Evolutionary conservation across 2,888 invertebrate genomes (phyloP).

Genomic region (Gryllus longicercus): DNA sequence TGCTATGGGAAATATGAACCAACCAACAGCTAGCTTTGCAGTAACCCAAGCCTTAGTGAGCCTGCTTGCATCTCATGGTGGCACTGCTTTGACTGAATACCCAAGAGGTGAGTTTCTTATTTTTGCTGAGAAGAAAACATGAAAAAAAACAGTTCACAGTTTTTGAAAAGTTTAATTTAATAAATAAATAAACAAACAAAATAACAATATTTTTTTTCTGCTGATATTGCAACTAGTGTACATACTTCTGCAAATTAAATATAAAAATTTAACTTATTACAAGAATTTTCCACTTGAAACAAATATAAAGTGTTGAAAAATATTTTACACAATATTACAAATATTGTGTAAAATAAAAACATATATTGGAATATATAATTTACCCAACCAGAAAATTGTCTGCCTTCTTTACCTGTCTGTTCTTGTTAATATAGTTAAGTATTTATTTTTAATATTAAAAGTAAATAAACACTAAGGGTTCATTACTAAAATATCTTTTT

Average conservation of each 20-base stretch:
- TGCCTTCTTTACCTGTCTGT: too few relatives aligned
- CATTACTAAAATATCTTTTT: too few relatives aligned
- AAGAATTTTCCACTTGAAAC: too few relatives aligned
- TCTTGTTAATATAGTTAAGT: too few relatives aligned
- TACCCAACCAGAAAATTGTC: neutral
- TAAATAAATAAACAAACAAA: slow-evolving; percentile 18
- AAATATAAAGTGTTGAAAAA: too few relatives aligned
- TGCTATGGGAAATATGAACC: slow-evolving; percentile 47
- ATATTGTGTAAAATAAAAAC: too few relatives aligned
- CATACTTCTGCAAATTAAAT: too few relatives aligned
- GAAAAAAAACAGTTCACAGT: neutral
- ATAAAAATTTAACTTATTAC: too few relatives aligned
- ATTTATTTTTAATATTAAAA: too few relatives aligned
- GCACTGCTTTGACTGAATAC: slow-evolving; percentile 40
- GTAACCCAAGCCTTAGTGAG: slow-evolving; percentile 60
- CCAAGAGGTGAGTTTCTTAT: slow-evolving; percentile 24
- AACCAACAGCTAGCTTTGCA: slow-evolving; percentile 47
- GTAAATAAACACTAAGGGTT: too few relatives aligned
- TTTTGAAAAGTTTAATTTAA: slow-evolving; percentile 11
- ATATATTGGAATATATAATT: neutral
- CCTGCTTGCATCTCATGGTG: slow-evolving; percentile 52
- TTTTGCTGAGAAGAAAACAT: neutral
- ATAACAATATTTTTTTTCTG: slow-evolving; percentile 25
- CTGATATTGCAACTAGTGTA: too few relatives aligned
- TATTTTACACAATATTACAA: too few relatives aligned